These are phyloP conservation scores for Steatocranus sp. DNA, from an alignment of 2,797 vertebrate species.

Conservation along the genomic window DNA sequence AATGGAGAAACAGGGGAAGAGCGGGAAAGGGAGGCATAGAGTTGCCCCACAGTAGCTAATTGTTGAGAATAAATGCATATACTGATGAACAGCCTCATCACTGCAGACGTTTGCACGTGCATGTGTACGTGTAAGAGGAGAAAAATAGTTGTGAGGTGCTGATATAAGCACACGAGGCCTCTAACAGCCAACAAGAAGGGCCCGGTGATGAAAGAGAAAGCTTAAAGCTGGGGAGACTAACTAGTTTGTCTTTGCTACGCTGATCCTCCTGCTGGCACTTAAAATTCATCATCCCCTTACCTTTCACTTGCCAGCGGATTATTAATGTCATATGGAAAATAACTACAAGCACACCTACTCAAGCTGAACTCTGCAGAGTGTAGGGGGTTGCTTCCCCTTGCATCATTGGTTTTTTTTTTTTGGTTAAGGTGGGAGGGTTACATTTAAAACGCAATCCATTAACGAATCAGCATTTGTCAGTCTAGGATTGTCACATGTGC, in stretches of 20 bases:
- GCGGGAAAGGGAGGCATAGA: slow-evolving; percentile 32
- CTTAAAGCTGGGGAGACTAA: slow-evolving; percentile 38
- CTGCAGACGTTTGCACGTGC: slow-evolving; percentile 1
- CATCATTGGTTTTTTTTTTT: slow-evolving; percentile 45
- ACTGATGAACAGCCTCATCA: slow-evolving; percentile 52
- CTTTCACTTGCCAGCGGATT: slow-evolving; percentile 55
- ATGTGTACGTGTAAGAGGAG: neutral
- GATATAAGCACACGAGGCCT: slow-evolving; percentile 50
- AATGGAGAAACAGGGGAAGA: slow-evolving; percentile 49
- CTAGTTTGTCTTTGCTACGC: slow-evolving; percentile 43
- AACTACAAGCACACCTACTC: slow-evolving; percentile 52
- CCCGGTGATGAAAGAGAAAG: slow-evolving; percentile 48
- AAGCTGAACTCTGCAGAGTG: slow-evolving; percentile 7
- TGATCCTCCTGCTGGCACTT: slow-evolving; percentile 51
- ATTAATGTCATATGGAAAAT: slow-evolving; percentile 65
- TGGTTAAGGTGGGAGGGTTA: slow-evolving; percentile 33
- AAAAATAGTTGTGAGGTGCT: slow-evolving; percentile 35
- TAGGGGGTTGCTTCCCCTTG: slow-evolving; percentile 50
- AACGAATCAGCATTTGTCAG: slow-evolving; percentile 16
- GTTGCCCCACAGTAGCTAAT: slow-evolving; percentile 51
- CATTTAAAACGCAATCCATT: slow-evolving; percentile 43
- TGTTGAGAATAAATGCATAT: slow-evolving; percentile 53
- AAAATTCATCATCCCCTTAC: slow-evolving; percentile 63
- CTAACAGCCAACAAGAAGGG: slow-evolving; percentile 51
- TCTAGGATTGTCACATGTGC: neutral